Conservation (phyloP, 1,140 invertebrate species). For the Neuroterus valhalla region DNA sequence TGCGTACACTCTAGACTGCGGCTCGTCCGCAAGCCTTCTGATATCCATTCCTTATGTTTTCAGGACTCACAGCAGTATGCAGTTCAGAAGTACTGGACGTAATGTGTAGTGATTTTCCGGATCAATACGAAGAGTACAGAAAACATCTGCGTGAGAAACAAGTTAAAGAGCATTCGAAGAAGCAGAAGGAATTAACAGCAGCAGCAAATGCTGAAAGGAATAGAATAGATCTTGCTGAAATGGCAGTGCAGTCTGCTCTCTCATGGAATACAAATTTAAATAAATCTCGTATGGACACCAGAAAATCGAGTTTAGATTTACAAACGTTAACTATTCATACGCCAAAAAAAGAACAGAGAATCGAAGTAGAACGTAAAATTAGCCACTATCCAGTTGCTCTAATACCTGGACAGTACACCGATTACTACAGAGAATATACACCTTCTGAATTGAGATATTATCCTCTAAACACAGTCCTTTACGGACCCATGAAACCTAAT, state of each 20-base stretch:
- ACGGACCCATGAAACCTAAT: slow-evolving; percentile 81
- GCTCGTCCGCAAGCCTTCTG: neutral
- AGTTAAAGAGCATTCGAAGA: slow-evolving; percentile 82
- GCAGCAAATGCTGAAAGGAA: slow-evolving; percentile 75
- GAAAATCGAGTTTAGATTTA: slow-evolving; percentile 83
- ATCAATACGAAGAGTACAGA: slow-evolving; percentile 95
- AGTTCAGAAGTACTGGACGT: slow-evolving; percentile 95
- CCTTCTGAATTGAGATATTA: slow-evolving; percentile 84
- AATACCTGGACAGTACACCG: slow-evolving; percentile 94
- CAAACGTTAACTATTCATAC: slow-evolving; percentile 86
- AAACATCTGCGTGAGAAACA: slow-evolving; percentile 88
- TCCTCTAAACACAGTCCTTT: slow-evolving; percentile 92
- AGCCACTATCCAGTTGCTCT: slow-evolving; percentile 92
- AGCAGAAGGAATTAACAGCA: slow-evolving; percentile 79
- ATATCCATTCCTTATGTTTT: neutral
- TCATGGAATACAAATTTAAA: slow-evolving; percentile 93
- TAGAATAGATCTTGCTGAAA: slow-evolving; percentile 85
- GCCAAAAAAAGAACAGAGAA: slow-evolving; percentile 75
- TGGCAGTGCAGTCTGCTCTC: slow-evolving; percentile 89
- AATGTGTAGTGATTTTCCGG: slow-evolving; percentile 95
- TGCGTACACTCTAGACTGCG: too few relatives aligned
- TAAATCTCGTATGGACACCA: slow-evolving; percentile 81
- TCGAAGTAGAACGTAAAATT: slow-evolving; percentile 72
- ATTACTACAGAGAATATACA: slow-evolving; percentile 83
- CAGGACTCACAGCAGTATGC: slow-evolving; percentile 91